phyloP scores from a whole-genome alignment of 2,797 vertebrate genomes.

The Myotis myotis region DNA sequence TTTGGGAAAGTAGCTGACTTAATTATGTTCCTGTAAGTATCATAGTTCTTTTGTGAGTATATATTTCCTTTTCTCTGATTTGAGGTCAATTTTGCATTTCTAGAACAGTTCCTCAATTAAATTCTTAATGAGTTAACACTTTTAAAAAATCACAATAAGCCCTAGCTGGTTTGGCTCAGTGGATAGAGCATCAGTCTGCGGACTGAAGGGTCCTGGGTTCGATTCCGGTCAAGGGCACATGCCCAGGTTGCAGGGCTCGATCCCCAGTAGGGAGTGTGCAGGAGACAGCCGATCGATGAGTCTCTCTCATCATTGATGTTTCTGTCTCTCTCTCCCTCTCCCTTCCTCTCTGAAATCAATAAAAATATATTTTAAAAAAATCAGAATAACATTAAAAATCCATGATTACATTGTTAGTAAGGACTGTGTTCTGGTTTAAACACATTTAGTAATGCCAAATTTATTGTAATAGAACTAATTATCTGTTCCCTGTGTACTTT shows the following conservation, averaged over 20 bases:
- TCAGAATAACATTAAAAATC: constrained; percentile 28
- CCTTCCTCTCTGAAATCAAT: no score
- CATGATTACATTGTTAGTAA: constrained; percentile 17
- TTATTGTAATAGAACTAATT: constrained; percentile 30
- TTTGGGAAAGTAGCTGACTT: neutral
- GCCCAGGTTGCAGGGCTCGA: no score
- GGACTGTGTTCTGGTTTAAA: neutral
- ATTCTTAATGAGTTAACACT: neutral
- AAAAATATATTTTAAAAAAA: neutral
- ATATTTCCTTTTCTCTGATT: constrained; percentile 29
- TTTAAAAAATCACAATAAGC: constrained; percentile 19
- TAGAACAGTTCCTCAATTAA: constrained; percentile 21
- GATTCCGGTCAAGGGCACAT: no score
- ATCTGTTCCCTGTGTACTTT: neutral
- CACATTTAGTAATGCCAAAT: neutral
- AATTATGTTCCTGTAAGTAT: neutral
- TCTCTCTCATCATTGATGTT: no score
- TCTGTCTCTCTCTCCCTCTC: no score
- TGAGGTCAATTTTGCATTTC: constrained; percentile 42
- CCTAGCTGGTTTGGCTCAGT: no score
- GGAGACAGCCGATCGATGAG: no score
- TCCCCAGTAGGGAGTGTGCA: no score
- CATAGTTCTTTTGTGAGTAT: neutral
- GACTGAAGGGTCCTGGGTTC: no score
- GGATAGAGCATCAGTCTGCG: no score